phyloP scores from a whole-genome alignment of 2,113 vertebrate genomes.

The Seriola dumerili region DNA sequence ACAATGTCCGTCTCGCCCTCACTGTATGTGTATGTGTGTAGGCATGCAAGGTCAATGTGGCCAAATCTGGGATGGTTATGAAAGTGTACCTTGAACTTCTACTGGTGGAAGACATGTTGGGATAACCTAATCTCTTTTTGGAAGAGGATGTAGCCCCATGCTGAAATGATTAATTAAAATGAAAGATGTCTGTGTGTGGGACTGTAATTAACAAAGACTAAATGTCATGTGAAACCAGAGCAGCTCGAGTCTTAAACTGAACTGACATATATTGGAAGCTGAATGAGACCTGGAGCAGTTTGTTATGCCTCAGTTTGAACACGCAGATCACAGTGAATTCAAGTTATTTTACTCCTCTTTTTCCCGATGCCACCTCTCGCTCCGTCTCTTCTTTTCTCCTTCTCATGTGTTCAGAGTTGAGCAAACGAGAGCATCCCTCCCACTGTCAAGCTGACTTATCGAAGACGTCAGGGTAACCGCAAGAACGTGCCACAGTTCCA shows the following conservation, averaged over 20 bases:
- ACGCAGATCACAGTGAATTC: background rate
- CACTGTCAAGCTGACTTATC: conserved; percentile 57
- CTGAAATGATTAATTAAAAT: conserved; percentile 43
- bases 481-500: conserved; percentile 55
- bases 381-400: background rate
- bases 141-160: conserved; percentile 11
- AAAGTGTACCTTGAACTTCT: conserved; percentile 32
- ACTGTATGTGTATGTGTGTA: background rate
- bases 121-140: conserved; percentile 28
- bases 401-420: conserved; percentile 11
- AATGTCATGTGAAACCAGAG: conserved; percentile 4
- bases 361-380: background rate
- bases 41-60: background rate
- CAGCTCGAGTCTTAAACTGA: background rate
- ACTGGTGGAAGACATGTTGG: conserved; percentile 21
- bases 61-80: conserved; percentile 10
- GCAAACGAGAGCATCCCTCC: conserved; percentile 45
- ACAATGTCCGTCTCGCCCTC: conserved; percentile 33
- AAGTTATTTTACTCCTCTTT: conserved; percentile 2
- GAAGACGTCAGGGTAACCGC: conserved; percentile 53
- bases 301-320: conserved; percentile 7
- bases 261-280: conserved; percentile 2
- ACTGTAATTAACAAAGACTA: conserved; percentile 1
- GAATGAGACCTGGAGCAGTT: conserved; percentile 14
- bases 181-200: conserved; percentile 16